Conservation (phyloP, 2,797 vertebrate genomes). For the Tokudaia tokunoshimensis region DNA sequence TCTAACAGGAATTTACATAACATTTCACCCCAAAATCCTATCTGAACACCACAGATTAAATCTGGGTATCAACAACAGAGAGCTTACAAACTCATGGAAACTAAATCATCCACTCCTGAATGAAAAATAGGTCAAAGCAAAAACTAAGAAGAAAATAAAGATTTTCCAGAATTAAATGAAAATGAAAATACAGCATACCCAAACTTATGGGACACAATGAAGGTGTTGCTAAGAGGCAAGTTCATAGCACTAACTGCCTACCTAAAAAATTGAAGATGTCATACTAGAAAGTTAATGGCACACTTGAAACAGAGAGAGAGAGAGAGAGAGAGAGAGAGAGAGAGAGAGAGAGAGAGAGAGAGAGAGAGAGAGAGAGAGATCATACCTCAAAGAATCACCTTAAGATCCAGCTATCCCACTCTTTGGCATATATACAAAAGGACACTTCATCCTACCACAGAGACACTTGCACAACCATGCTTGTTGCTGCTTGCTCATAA, state of each 20-base stretch:
- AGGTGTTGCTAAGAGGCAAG: too few species aligned
- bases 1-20: not conserved
- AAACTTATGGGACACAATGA: too few species aligned
- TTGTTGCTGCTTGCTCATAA: not conserved
- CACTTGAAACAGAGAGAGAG: too few species aligned
- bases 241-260: too few species aligned
- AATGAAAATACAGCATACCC: too few species aligned
- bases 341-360: too few species aligned
- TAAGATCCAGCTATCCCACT: not conserved
- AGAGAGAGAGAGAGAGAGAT: too few species aligned
- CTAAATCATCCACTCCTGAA: not conserved
- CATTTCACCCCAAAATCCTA: not conserved
- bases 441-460: not conserved
- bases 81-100: not conserved
- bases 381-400: not conserved
- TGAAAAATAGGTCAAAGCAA: not conserved
- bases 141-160: too few species aligned
- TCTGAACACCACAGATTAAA: not conserved
- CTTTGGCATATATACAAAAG: not conserved
- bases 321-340: too few species aligned
- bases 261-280: too few species aligned
- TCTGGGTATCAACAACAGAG: not conserved
- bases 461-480: not conserved
- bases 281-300: too few species aligned
- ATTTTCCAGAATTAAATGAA: too few species aligned